A percentile compares a stretch with the other conserved stretches of the same genome.
These are phyloP conservation scores for Heterochromis multidens DNA, from an alignment of 2,113 vertebrate species.

Conservation along the genomic window DNA sequence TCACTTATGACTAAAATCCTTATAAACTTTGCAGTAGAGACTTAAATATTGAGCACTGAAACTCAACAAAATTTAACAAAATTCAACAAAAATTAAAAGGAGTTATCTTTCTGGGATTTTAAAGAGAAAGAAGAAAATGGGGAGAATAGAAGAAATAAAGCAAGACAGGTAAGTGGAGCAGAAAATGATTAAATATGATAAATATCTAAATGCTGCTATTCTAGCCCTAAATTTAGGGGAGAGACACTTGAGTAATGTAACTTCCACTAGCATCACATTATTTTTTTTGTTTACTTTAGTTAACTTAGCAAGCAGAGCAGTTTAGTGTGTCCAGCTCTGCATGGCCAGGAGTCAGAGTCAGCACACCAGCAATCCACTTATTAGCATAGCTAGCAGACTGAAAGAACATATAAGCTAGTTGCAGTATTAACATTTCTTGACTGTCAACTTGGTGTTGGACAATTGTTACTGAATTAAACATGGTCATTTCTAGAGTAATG, in stretches of 20 bases:
- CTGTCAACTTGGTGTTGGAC: too few species aligned
- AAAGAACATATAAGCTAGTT: too few species aligned
- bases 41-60: constrained; percentile 19
- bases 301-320: neutral
- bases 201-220: neutral
- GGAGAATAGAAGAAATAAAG: neutral
- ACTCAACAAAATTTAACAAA: neutral
- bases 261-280: neutral
- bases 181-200: neutral
- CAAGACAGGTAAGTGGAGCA: neutral
- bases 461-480: too few species aligned
- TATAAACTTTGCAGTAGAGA: constrained; percentile 4
- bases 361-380: too few species aligned
- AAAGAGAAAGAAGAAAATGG: neutral
- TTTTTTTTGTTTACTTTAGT: neutral
- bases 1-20: constrained; percentile 33
- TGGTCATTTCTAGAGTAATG: too few species aligned
- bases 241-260: neutral
- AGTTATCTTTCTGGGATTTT: neutral
- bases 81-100: neutral
- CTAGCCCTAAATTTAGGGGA: neutral
- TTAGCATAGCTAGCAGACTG: too few species aligned
- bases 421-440: too few species aligned
- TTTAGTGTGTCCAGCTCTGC: neutral
- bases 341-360: neutral